Conservation (phyloP, 2,113 vertebrate species). For the Halichoerus grypus region DNA sequence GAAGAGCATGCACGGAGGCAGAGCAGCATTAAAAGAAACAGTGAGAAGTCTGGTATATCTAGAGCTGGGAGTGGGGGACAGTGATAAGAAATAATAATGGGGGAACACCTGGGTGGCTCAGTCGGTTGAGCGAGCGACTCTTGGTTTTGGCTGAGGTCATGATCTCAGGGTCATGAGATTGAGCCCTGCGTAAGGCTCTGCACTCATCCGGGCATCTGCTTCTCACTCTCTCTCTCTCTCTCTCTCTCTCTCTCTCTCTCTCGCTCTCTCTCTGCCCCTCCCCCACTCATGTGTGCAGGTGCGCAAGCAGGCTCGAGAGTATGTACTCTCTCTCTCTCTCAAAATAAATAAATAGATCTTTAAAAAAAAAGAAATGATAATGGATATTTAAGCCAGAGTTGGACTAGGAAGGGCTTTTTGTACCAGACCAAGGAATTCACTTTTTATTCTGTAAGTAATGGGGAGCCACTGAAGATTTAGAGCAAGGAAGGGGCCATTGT, state of each 20-base stretch:
- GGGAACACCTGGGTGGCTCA: not conserved
- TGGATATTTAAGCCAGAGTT: not conserved
- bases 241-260: not conserved
- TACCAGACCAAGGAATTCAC: not conserved
- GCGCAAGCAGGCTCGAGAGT: no score
- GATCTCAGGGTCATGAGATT: not conserved
- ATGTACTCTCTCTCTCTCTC: not conserved
- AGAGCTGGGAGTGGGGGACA: no score
- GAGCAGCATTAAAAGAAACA: not conserved
- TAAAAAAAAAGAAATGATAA: not conserved
- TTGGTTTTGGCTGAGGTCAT: not conserved
- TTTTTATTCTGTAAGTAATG: not conserved
- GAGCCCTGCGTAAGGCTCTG: not conserved
- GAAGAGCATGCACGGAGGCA: accelerated
- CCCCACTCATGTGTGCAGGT: no score
- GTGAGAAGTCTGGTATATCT: no score
- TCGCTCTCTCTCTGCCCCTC: not conserved
- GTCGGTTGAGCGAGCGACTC: not conserved
- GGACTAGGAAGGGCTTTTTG: not conserved
- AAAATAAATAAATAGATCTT: not conserved
- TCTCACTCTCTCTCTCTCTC: not conserved
- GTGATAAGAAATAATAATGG: not conserved
- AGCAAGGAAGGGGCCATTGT: not conserved
- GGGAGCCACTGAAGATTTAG: not conserved
- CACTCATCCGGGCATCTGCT: not conserved